These are phyloP conservation scores for Limulus polyphemus DNA, from an alignment of 2,888 invertebrate species.

Conservation along the genomic window DNA sequence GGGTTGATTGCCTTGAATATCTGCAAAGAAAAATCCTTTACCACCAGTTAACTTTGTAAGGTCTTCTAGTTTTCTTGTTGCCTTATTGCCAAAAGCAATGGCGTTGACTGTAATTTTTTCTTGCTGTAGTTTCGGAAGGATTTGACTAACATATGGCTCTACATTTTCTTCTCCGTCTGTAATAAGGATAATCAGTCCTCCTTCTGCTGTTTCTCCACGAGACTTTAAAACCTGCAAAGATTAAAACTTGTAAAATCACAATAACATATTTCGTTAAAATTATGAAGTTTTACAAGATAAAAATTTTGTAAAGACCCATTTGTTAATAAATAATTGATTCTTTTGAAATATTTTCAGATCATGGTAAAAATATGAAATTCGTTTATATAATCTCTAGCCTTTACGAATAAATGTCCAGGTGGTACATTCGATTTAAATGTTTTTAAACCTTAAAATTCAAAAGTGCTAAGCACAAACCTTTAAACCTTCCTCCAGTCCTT, in stretches of 20 bases:
- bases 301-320: too few species aligned
- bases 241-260: too few species aligned
- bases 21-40: conserved; percentile 23
- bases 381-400: too few species aligned
- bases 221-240: conserved; percentile 8
- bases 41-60: conserved; percentile 23
- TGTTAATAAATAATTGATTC: too few species aligned
- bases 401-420: too few species aligned
- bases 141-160: conserved; percentile 19
- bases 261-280: too few species aligned
- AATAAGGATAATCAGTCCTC: conserved; percentile 23
- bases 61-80: conserved; percentile 27
- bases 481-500: conserved; percentile 19
- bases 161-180: conserved; percentile 23
- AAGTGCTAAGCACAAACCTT: conserved; percentile 4
- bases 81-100: conserved; percentile 24
- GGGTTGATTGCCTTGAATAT: conserved; percentile 20
- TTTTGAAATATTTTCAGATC: too few species aligned
- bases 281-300: too few species aligned
- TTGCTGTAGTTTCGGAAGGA: conserved; percentile 24
- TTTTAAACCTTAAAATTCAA: too few species aligned
- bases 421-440: too few species aligned
- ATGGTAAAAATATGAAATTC: too few species aligned
- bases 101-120: conserved; percentile 25
- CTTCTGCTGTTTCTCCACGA: conserved; percentile 12